phyloP scores from a whole-genome alignment of 2,888 invertebrate species.

The Heliconius aoede region DNA sequence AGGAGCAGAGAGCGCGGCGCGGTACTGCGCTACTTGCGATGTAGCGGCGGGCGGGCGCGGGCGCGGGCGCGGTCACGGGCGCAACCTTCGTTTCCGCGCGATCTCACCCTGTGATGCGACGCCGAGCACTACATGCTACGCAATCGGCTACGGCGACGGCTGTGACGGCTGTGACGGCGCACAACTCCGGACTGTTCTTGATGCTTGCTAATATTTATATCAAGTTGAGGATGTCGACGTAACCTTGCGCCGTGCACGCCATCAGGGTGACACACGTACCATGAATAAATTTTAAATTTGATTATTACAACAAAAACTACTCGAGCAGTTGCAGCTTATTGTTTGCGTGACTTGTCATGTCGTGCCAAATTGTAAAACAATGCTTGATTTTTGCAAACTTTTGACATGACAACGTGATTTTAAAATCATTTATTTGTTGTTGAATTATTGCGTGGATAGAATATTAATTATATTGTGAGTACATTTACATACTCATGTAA shows the following conservation, averaged over 20 bases:
- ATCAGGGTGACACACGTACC: neutral
- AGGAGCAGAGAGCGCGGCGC: conserved; percentile 74
- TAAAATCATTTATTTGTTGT: neutral
- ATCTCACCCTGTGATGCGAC: conserved; percentile 74
- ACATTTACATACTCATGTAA: neutral
- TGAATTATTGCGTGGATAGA: neutral
- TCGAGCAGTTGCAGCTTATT: conserved; percentile 42
- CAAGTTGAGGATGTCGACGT: conserved; percentile 37
- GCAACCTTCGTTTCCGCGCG: conserved; percentile 78
- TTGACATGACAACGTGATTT: conserved; percentile 40
- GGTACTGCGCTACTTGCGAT: conserved; percentile 70
- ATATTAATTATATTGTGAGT: neutral
- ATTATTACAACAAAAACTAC: conserved; percentile 22
- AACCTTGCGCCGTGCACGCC: conserved; percentile 34
- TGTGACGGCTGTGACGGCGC: conserved; percentile 43
- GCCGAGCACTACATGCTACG: conserved; percentile 57
- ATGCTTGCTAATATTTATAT: conserved; percentile 39
- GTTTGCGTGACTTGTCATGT: conserved; percentile 71
- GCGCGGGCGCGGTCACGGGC: conserved; percentile 80
- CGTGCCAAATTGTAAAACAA: conserved; percentile 75
- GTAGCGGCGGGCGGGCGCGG: conserved; percentile 66
- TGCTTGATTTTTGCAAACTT: conserved; percentile 73
- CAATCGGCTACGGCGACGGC: conserved; percentile 57
- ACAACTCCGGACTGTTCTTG: conserved; percentile 38
- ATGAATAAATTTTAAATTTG: conserved; percentile 4